Base-by-base conservation (phyloP, 2,888 invertebrate genomes). In the Sipha maydis region DNA sequence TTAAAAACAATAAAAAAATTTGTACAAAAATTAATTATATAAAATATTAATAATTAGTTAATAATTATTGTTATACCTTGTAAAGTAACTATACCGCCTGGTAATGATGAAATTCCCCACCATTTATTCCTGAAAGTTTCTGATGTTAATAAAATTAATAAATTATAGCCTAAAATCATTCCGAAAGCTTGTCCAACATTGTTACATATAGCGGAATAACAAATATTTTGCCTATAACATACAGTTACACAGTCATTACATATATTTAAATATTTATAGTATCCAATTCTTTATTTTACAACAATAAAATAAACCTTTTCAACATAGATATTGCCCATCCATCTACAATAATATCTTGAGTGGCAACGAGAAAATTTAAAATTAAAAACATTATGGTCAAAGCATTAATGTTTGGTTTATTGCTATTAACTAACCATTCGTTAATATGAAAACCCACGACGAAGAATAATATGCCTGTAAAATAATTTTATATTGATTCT, bases 291-390 rank as follows among this genome's bases (percentile, higher is more conserved):
- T 75, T 56, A 56, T 75, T 31, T 91, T n/a, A 69, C 19, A 69
- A 85, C 3, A 21, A n/a, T 56, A 56, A 34, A 67, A 89, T 61
- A 85, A 77, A 97, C 95, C 97, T 96, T 91, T 97, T 96, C 2
- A 99, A 93, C 98, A 99, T 99, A 0, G 99, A 99, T 25, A 99
- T 93, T 0, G 99, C 99, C 99, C 99, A 99, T 48, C 99, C 99
- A 93, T 99, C 99, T 0, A 99, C 99, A 25, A 98, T 99, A 91
- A 99, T 99, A 92, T 99, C 99, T 93, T 99, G 99, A 3, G 99
- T 99, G 3, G 99, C 99, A 8, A 99, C 99, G 91, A 99, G 93
- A 91, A 99, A 98, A 91, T 99, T 99, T 7, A 99, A 93, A 85
- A 95, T 93, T 92, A 99, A 96, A 93, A 99, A 99, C 89, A 97